Base-by-base conservation (phyloP, 2,888 invertebrate species). In the Ectropis crepuscularia region DNA sequence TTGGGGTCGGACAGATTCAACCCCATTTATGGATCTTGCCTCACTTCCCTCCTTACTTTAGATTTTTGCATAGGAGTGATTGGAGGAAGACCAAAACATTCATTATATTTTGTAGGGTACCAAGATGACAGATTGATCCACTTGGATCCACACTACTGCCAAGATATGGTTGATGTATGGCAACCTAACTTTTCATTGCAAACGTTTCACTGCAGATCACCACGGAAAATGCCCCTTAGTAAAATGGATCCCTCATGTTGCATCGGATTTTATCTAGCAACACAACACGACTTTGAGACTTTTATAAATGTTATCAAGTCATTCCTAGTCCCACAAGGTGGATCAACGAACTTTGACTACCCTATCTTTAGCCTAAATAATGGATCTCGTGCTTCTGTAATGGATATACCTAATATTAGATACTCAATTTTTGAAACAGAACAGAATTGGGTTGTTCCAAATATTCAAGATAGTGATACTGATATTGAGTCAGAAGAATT, bases 221-320 rank as follows among this genome's bases (percentile, higher is more conserved):
- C 98, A 38, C 93, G 97, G 63, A 98, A 98, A 87, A 95, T 98
- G 90, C 94, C 96, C 68, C 94, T 97, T 12, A 95, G 93, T 62
- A 97, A 97, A 92, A 97, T 98, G 96, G 98, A 98, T 89, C 98
- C 98, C 9, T 97, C 97, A 71, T 98, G 98, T 86, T 97, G 98
- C 77, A 95, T 98, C 66, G 98, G 98, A 11, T 98, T 98, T 86
- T 98, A 98, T 87, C 95, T 97, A 78, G 94, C 94, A 61, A 95
- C 95, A 62, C 95, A 95, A 86, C 93, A 94, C 67, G 96, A 97
- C 74, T 97, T 98, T 85, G 95, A 96, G 74, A 95, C 94, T 72
- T 96, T 96, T 85, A 90, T 96, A 42, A 95, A 95, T 83, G 93
- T 94, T 69, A 95, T 96, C 57, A 94, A 95, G 80, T 93, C 95